These are phyloP conservation scores for Pteronotus mesoamericanus DNA, from an alignment of 2,797 vertebrate genomes.

Conservation along the genomic window DNA sequence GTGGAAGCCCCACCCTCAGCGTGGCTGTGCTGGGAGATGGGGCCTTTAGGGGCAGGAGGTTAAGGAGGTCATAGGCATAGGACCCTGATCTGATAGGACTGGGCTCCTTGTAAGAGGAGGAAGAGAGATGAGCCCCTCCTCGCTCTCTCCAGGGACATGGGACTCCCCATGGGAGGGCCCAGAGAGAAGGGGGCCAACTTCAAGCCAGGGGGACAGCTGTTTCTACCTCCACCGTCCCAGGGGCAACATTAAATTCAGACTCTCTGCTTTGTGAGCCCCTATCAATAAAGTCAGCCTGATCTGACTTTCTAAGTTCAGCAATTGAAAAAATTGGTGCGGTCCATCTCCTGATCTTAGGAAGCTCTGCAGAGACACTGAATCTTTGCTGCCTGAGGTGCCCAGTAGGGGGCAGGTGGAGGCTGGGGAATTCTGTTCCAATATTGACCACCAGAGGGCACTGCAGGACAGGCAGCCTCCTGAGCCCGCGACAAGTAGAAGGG, in stretches of 20 bases:
- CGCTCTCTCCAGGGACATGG: background rate
- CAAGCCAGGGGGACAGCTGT: background rate
- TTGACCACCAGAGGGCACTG: background rate
- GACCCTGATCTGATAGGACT: background rate
- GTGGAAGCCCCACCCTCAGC: background rate
- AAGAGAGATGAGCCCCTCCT: background rate
- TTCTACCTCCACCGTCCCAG: too few relatives aligned
- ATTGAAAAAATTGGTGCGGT: fast-evolving
- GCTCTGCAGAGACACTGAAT: too few relatives aligned
- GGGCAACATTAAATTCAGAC: fast-evolving
- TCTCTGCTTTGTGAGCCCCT: background rate
- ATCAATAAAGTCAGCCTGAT: background rate
- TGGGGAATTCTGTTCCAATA: background rate
- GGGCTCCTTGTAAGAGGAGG: background rate
- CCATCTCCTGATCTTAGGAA: background rate
- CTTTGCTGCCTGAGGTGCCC: background rate
- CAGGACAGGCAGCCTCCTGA: fast-evolving
- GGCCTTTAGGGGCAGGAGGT: background rate
- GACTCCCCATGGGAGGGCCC: background rate
- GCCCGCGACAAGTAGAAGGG: fast-evolving
- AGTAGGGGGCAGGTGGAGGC: background rate
- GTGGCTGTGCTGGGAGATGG: background rate
- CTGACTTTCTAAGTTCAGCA: too few relatives aligned
- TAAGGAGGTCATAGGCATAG: background rate
- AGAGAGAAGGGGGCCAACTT: background rate